Evolutionary conservation across 2,113 vertebrate species (phyloP), one percentile per base, ranked within the genome.

Genomic region (Bos indicus): DNA sequence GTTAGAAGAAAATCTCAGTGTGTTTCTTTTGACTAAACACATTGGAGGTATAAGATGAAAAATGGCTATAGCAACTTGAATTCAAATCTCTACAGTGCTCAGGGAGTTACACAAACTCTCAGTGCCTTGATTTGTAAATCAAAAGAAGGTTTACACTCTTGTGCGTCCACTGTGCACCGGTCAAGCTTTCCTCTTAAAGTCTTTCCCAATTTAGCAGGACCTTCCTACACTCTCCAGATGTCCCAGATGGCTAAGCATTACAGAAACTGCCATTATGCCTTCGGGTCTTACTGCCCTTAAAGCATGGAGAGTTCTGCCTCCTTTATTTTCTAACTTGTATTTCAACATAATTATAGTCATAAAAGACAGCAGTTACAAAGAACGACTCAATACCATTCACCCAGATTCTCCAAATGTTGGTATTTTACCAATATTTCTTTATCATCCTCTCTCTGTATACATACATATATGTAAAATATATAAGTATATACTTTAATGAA

Each of bases 271-370:
- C 40, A 28, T 56, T 26, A 28, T 48, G 48, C 7, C 9, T 84
- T 80, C 2, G 40, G 33, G 40, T 84, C 51, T 40, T 83, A 62
- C 14, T 90, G 57, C 12, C 26, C 48, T 89, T 82, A 77, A 91
- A 96, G 43, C 54, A 48, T 56, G 9, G 16, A 57, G 26, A 77
- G n/a, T 51, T 92, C 30, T 90, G 28, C 40, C 89, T 48, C 26
- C 4, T 67, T 89, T 80, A 15, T 25, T 85, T 88, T 40, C 64
- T 71, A 78, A 88, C 46, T 52, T 95, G 71, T 74, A 56, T 23
- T 94, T 93, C 87, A 46, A 92, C 80, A 95, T 91, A 67, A 96
- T n/a, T 94, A 57, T 5, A 90, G 10, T 59, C 54, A 93, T 36
- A 62, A 71, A 90, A 94, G 94, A 80, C 23, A 89, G 15, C 19